Percentiles rank a stretch among this genome's conserved stretches.
Evolutionary conservation across 2,888 invertebrate species (phyloP).

Genomic region (Conomelus anceps): DNA sequence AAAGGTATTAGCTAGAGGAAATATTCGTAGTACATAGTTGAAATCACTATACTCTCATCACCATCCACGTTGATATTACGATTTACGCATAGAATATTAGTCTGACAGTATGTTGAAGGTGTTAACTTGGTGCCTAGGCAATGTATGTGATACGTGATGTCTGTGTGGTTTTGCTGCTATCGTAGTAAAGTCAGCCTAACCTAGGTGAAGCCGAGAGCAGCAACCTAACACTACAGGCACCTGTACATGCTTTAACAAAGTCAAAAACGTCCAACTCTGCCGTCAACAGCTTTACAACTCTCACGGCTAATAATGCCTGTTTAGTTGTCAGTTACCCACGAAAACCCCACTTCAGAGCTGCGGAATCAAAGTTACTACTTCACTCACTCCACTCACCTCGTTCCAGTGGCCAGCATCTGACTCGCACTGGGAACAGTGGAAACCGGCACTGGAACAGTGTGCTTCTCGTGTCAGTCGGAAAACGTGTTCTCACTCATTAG

Average conservation of each 20-base stretch:
- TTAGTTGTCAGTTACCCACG: not conserved
- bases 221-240: too few species aligned
- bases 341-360: not conserved
- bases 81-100: not conserved
- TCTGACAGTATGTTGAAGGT: not conserved
- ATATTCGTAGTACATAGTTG: not conserved
- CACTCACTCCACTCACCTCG: not conserved
- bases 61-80: not conserved
- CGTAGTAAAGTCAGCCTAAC: not conserved
- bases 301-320: not conserved
- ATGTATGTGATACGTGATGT: not conserved
- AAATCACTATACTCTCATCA: not conserved
- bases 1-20: too few species aligned
- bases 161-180: not conserved
- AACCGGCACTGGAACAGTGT: too few species aligned
- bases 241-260: not conserved
- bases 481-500: not conserved
- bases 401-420: not conserved
- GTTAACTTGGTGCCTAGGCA: not conserved
- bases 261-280: not conserved
- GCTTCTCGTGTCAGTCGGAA: not conserved
- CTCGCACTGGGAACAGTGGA: too few species aligned
- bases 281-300: not conserved
- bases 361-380: not conserved
- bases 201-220: too few species aligned